These are phyloP conservation scores for Eupithecia exiguata DNA, from an alignment of 2,888 invertebrate genomes.

Conservation along the genomic window DNA sequence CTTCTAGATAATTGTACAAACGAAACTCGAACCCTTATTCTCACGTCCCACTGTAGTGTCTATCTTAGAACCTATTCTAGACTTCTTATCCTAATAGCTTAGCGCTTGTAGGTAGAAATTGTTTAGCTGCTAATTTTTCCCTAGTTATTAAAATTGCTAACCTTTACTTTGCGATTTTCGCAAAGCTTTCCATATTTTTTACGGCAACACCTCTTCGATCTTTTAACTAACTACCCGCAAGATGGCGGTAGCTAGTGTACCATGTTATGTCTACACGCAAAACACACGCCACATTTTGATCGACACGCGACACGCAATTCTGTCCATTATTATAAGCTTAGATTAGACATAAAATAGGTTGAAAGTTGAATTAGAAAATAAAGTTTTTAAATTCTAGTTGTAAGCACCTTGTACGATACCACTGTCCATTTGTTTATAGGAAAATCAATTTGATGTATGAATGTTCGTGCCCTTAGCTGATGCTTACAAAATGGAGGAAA, in stretches of 20 bases:
- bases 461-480: slow-evolving; percentile 8
- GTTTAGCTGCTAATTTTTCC: slow-evolving; percentile 16
- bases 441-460: slow-evolving; percentile 5
- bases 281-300: slow-evolving; percentile 59
- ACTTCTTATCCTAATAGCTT: slow-evolving; percentile 50
- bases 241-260: slow-evolving; percentile 2
- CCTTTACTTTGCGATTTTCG: slow-evolving; percentile 3
- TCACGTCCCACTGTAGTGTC: slow-evolving; percentile 79
- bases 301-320: slow-evolving; percentile 81
- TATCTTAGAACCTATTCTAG: slow-evolving; percentile 57
- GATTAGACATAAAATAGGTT: slow-evolving; percentile 56
- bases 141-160: slow-evolving; percentile 5
- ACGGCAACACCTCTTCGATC: not conserved
- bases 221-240: not conserved
- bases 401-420: slow-evolving; percentile 76
- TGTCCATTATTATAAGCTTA: slow-evolving; percentile 79
- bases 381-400: slow-evolving; percentile 60
- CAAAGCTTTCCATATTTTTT: slow-evolving; percentile 9
- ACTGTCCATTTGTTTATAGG: slow-evolving; percentile 67
- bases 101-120: slow-evolving; percentile 23
- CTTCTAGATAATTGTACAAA: slow-evolving; percentile 75
- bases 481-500: slow-evolving; percentile 9
- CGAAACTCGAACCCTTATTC: slow-evolving; percentile 74
- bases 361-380: slow-evolving; percentile 61
- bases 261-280: slow-evolving; percentile 25